Conservation (phyloP, 2,113 vertebrate genomes). For the Antennarius striatus region DNA sequence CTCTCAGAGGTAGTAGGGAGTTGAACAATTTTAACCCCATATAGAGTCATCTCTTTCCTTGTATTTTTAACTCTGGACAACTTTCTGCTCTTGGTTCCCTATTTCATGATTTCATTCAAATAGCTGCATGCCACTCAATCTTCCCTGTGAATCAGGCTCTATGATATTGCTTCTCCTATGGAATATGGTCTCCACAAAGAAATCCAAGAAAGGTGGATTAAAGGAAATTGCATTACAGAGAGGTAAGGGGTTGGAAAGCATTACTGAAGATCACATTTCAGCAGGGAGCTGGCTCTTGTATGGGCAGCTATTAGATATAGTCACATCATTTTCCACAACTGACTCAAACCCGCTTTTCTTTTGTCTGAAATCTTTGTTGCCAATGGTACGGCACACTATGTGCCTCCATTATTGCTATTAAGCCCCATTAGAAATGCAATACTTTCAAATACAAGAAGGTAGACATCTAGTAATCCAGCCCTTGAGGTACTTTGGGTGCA, state of each 20-base stretch:
- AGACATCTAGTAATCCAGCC: conserved; percentile 34
- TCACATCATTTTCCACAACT: conserved; percentile 67
- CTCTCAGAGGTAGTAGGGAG: too few relatives aligned
- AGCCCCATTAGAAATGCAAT: conserved; percentile 53
- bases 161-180: conserved; percentile 3
- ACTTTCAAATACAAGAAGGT: conserved; percentile 50
- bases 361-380: conserved; percentile 23
- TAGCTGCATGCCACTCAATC: conserved; percentile 24
- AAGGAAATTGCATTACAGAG: conserved; percentile 64
- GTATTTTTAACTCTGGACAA: neutral
- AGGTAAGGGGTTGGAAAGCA: conserved; percentile 56
- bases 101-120: conserved; percentile 37
- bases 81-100: conserved; percentile 3
- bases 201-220: conserved; percentile 56
- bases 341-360: conserved; percentile 18
- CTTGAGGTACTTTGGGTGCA: conserved; percentile 1
- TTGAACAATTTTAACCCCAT: too few relatives aligned
- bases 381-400: conserved; percentile 8
- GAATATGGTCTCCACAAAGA: conserved; percentile 14
- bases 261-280: conserved; percentile 68
- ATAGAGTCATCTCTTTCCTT: too few relatives aligned
- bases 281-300: conserved; percentile 46
- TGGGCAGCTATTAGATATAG: conserved; percentile 64
- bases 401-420: conserved; percentile 52
- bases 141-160: conserved; percentile 30